Evolutionary conservation across 1,140 invertebrate species (phyloP).

Genomic region (Stegodyphus mimosarum): DNA sequence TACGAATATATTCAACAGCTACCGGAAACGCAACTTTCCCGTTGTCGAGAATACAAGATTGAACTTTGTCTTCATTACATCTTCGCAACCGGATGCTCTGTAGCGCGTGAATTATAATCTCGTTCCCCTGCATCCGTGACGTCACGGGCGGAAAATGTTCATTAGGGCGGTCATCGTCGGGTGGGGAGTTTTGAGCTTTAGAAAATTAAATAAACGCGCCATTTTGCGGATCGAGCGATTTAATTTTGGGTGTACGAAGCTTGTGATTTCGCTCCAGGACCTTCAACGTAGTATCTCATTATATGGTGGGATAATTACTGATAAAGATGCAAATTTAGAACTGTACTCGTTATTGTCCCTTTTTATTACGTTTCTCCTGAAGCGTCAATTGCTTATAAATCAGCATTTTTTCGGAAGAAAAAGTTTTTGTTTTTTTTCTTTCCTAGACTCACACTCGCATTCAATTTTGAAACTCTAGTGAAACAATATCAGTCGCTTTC

Average conservation of each 20-base stretch:
- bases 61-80: constrained; percentile 28
- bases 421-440: no score
- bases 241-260: constrained; percentile 1
- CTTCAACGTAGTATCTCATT: no score
- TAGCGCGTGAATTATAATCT: constrained; percentile 34
- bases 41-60: constrained; percentile 14
- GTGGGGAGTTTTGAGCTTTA: not conserved
- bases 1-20: constrained; percentile 7
- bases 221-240: constrained; percentile 17
- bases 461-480: no score
- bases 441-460: no score
- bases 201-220: constrained; percentile 25
- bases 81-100: constrained; percentile 29
- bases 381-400: no score
- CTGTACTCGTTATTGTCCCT: no score
- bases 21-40: constrained; percentile 29
- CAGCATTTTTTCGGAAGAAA: no score
- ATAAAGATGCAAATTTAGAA: no score
- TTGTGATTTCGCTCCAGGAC: not conserved
- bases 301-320: no score
- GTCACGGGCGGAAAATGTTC: constrained; percentile 33
- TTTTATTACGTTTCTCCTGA: no score
- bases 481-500: no score
- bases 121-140: constrained; percentile 15
- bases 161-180: constrained; percentile 19